These are phyloP conservation scores for Agonum fuliginosum DNA, from an alignment of 2,888 invertebrate genomes.

Conservation along the genomic window DNA sequence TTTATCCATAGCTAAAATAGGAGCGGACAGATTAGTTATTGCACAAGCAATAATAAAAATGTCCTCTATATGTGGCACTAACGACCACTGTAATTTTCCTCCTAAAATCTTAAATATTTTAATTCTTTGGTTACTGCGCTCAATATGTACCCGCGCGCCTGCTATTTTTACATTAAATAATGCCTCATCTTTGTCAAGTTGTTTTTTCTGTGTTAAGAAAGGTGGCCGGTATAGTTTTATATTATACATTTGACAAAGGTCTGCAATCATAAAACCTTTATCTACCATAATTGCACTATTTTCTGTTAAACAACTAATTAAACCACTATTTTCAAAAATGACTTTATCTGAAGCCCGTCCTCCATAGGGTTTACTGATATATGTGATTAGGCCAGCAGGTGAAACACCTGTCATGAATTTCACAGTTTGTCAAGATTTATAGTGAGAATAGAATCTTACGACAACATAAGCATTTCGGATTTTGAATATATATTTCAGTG, in stretches of 20 bases:
- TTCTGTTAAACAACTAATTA: not conserved
- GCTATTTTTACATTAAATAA: not conserved
- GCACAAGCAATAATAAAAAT: not conserved
- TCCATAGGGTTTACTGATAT: too few relatives aligned
- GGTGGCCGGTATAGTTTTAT: not conserved
- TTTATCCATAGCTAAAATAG: not conserved
- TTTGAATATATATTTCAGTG: not conserved
- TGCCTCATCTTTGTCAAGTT: not conserved
- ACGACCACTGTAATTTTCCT: not conserved
- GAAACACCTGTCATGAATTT: too few relatives aligned
- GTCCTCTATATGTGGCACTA: not conserved
- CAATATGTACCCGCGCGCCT: not conserved
- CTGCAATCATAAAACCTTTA: not conserved
- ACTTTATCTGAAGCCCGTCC: conserved; percentile 62
- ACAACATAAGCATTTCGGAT: not conserved
- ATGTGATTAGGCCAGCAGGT: too few relatives aligned
- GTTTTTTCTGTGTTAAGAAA: not conserved
- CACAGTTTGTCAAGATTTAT: too few relatives aligned
- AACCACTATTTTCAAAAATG: conserved; percentile 29
- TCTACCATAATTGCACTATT: not conserved
- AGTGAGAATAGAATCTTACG: not conserved
- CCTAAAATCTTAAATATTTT: not conserved
- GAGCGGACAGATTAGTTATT: not conserved
- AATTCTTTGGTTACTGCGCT: not conserved
- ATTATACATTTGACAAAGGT: not conserved